Evolutionary conservation across 2,888 invertebrate species (phyloP).

Genomic region (Oligia fasciuncula): DNA sequence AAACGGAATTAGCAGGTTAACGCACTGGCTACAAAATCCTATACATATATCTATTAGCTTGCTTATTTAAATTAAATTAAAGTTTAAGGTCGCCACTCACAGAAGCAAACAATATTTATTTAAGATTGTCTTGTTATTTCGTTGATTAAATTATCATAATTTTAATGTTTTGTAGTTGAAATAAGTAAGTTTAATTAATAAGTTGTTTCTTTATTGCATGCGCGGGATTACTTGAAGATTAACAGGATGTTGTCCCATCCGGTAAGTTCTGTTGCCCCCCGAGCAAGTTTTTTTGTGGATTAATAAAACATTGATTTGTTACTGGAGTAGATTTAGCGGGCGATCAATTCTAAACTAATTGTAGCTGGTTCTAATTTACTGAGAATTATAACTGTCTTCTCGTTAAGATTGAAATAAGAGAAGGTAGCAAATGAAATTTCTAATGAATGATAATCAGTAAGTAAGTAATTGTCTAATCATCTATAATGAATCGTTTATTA

Average conservation of each 20-base stretch:
- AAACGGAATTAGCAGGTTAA: conserved; percentile 60
- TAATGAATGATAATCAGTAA: too few relatives aligned
- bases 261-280: conserved; percentile 53
- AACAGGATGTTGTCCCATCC: conserved; percentile 63
- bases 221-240: conserved; percentile 34
- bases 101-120: conserved; percentile 18
- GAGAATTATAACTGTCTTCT: conserved; percentile 11
- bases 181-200: conserved; percentile 34
- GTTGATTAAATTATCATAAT: conserved; percentile 34
- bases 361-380: conserved; percentile 20
- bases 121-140: conserved; percentile 14
- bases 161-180: conserved; percentile 13
- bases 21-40: conserved; percentile 50
- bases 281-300: conserved; percentile 40
- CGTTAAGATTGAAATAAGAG: conserved; percentile 11
- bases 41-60: not conserved
- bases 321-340: conserved; percentile 41
- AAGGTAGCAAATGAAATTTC: not conserved
- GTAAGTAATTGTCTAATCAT: too few relatives aligned
- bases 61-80: conserved; percentile 31
- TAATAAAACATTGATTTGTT: conserved; percentile 37
- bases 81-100: conserved; percentile 24
- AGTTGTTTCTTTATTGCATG: conserved; percentile 43
- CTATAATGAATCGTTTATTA: not conserved
- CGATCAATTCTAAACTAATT: conserved; percentile 49